Evolutionary conservation across 2,888 invertebrate genomes (phyloP).

Genomic region (Unio pictorum): DNA sequence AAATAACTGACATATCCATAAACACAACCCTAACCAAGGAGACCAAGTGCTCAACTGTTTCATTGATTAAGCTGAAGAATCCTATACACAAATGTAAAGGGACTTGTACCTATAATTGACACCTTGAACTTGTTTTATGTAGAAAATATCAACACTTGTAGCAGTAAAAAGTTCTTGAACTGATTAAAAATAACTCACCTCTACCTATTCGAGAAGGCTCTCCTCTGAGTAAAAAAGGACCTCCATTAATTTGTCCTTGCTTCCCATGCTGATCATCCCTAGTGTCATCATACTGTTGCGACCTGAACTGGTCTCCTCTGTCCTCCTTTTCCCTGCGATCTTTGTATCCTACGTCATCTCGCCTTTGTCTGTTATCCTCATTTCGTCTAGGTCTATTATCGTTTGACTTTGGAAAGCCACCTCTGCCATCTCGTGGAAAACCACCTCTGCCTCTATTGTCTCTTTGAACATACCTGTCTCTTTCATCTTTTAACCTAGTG

Average conservation of each 20-base stretch:
- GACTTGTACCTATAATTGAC: too few species aligned
- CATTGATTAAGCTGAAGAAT: too few species aligned
- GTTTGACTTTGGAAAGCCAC: conserved; percentile 18
- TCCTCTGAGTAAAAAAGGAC: conserved; percentile 82
- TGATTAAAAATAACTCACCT: conserved; percentile 36
- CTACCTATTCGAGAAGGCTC: conserved; percentile 91
- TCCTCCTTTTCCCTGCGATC: conserved; percentile 5
- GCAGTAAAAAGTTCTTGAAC: not conserved
- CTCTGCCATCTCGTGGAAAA: conserved; percentile 4
- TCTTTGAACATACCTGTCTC: conserved; percentile 5
- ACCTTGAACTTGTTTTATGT: too few species aligned
- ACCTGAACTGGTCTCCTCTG: conserved; percentile 16
- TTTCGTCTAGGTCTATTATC: conserved; percentile 11
- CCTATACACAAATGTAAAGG: too few species aligned
- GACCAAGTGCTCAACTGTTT: too few species aligned
- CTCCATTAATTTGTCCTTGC: conserved; percentile 26
- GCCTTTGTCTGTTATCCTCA: conserved; percentile 14
- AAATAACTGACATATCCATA: too few species aligned
- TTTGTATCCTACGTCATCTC: conserved; percentile 10
- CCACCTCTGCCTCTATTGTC: conserved; percentile 8
- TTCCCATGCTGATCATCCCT: conserved; percentile 25
- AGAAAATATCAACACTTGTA: too few species aligned
- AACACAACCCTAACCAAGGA: too few species aligned
- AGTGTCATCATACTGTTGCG: conserved; percentile 16
- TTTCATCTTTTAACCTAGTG: conserved; percentile 1